These are phyloP conservation scores for Acromyrmex echinatior DNA, from an alignment of 1,140 invertebrate species.

Conservation along the genomic window DNA sequence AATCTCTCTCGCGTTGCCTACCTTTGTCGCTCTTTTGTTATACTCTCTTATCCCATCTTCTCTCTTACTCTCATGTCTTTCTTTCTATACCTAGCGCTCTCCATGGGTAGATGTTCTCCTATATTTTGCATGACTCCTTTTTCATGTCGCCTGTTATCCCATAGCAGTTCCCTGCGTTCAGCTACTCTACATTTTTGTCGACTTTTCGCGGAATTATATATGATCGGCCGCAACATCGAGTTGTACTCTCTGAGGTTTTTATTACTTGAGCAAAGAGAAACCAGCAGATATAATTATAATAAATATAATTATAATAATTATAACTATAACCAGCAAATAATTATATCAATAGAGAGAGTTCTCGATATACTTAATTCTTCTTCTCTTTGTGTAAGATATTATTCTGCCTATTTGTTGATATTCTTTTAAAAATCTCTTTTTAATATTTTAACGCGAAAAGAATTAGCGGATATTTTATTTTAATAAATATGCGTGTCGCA, in stretches of 20 bases:
- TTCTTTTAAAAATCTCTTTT: not conserved
- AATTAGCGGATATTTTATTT: not conserved
- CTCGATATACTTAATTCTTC: not conserved
- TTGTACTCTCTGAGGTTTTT: slow-evolving; percentile 10
- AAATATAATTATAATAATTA: too few relatives aligned
- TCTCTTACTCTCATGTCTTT: not conserved
- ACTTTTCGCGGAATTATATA: slow-evolving; percentile 45
- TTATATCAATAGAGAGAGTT: too few relatives aligned
- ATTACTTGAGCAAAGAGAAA: slow-evolving; percentile 16
- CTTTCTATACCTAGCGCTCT: slow-evolving; percentile 15
- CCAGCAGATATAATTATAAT: not conserved
- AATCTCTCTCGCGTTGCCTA: slow-evolving; percentile 36
- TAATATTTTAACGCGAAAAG: not conserved
- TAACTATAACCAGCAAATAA: too few relatives aligned
- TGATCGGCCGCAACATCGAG: not conserved
- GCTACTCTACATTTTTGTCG: slow-evolving; percentile 55
- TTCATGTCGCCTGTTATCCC: slow-evolving; percentile 38
- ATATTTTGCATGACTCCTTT: slow-evolving; percentile 36
- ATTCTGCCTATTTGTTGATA: not conserved
- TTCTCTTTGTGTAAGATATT: not conserved
- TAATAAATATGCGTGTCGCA: not conserved
- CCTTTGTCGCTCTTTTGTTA: slow-evolving; percentile 39
- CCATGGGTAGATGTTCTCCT: slow-evolving; percentile 36
- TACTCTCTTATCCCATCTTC: slow-evolving; percentile 22
- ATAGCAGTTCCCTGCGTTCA: slow-evolving; percentile 47